Evolutionary conservation across 2,797 vertebrate species (phyloP).

Genomic region (Urocyon cinereoargenteus): DNA sequence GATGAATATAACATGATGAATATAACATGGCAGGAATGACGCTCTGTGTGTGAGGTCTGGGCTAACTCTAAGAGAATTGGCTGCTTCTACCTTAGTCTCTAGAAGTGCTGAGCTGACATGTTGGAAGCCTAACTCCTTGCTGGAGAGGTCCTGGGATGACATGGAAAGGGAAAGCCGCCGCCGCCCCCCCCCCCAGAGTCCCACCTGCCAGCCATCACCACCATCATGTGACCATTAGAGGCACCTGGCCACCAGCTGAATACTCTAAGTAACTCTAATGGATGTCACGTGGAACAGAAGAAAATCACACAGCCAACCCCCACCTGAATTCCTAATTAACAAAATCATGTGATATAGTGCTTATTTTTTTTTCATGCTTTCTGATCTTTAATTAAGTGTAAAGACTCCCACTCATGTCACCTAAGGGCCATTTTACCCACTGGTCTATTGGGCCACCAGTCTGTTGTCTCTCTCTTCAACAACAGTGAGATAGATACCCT

Average conservation of each 20-base stretch:
- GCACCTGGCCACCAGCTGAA: neutral
- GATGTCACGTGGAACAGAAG: neutral
- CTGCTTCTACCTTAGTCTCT: neutral
- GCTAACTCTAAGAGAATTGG: neutral
- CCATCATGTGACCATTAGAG: neutral
- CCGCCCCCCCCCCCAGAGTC: too few species aligned
- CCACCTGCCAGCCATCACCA: neutral
- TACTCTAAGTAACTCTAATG: neutral
- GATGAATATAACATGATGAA: neutral
- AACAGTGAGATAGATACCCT: neutral
- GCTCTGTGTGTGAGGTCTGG: neutral
- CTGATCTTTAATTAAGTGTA: neutral
- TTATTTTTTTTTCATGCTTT: neutral
- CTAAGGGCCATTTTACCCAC: neutral
- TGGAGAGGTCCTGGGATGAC: neutral
- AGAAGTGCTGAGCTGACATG: neutral
- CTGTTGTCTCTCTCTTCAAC: neutral
- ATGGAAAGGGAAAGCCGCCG: neutral
- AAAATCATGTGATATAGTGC: neutral
- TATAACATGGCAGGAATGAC: neutral
- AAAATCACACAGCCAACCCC: neutral
- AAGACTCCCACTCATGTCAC: neutral
- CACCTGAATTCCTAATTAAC: neutral
- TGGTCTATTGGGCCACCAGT: neutral
- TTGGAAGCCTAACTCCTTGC: neutral